Conservation (phyloP, 2,797 vertebrate genomes). For the Parauchenoglanis ngamensis region DNA sequence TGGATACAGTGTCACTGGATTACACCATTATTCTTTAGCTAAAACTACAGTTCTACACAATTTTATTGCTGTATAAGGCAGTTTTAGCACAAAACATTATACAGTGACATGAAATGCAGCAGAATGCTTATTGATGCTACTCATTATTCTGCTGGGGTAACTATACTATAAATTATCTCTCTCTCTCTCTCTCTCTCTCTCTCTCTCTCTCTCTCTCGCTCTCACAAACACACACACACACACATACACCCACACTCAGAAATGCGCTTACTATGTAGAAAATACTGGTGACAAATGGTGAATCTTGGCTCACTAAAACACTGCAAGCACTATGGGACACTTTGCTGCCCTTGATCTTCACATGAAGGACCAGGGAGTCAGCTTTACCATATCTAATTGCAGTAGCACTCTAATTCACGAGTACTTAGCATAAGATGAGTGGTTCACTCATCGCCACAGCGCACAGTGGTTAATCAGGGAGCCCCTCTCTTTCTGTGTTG, state of each 20-base stretch:
- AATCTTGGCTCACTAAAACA: background rate
- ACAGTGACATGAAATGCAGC: slow-evolving; percentile 16
- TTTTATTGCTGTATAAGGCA: background rate
- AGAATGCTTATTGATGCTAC: slow-evolving; percentile 8
- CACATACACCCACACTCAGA: background rate
- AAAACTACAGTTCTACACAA: background rate
- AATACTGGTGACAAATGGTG: background rate
- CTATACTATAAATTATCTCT: background rate
- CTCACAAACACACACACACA: background rate
- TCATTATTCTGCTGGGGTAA: slow-evolving; percentile 10
- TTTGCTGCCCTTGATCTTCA: slow-evolving; percentile 40
- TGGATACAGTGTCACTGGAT: background rate
- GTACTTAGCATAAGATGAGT: slow-evolving; percentile 35
- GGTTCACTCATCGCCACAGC: slow-evolving; percentile 28
- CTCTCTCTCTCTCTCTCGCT: background rate
- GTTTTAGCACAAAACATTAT: slow-evolving; percentile 4
- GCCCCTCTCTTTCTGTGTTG: slow-evolving; percentile 15
- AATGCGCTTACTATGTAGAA: background rate
- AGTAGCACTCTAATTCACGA: slow-evolving; percentile 21
- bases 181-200: background rate
- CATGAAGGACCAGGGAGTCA: slow-evolving; percentile 26
- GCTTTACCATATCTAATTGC: slow-evolving; percentile 19
- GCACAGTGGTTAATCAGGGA: slow-evolving; percentile 22
- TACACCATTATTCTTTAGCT: background rate
- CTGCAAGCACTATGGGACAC: slow-evolving; percentile 5